Evolutionary conservation across 2,888 invertebrate species (phyloP), one percentile per base, ranked within the genome.

Genomic region (Nudaria mundana): DNA sequence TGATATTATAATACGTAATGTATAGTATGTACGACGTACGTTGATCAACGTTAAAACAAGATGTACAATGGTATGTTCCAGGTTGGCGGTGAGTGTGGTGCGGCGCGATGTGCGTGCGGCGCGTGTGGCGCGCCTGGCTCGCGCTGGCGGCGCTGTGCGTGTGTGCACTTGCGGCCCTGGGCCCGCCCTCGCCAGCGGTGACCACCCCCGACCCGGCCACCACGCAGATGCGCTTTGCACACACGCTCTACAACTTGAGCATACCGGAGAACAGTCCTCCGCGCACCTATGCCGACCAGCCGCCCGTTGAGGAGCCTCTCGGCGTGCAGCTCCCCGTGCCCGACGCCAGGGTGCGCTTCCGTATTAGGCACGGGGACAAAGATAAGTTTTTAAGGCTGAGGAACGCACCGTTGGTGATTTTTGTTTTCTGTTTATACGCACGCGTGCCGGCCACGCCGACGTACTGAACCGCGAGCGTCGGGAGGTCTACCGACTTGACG

Each of bases 301-400:
- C 91, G 44, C 91, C 93, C 23, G 93, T 91, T 51, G 93, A 94
- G 58, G 92, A 93, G 39, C 92, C 93, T 59, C 95, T 97, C 91
- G 98, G 98, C 47, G 93, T 98, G 52, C 78, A 69, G 13, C 63
- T 81, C 40, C 81, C 85, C 22, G 71, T 71, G 36, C 71, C 80
- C 24, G 81, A 73, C 44, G 76, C 80, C 5, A 75, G 76, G 39
- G 91, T 98, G 32, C 94, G 94, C 55, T 99, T 94, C 83, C 94
- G 94, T 71, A 97, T 99, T 72, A 91, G 94, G 12, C 92, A 92
- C 64, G 97, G 98, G 30, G 97, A 98, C 84, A 92, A 92, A 37
- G 95, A 96, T 70, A 94, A 94, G 72, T 94, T 98, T 98, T 98
- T 86, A 97, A 97, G 77, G 96, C 96, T 5, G 98, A 98, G 76